Evolutionary conservation across 1,140 invertebrate genomes (phyloP), one percentile per base, ranked within the genome.

Genomic region (Pissodes strobi): DNA sequence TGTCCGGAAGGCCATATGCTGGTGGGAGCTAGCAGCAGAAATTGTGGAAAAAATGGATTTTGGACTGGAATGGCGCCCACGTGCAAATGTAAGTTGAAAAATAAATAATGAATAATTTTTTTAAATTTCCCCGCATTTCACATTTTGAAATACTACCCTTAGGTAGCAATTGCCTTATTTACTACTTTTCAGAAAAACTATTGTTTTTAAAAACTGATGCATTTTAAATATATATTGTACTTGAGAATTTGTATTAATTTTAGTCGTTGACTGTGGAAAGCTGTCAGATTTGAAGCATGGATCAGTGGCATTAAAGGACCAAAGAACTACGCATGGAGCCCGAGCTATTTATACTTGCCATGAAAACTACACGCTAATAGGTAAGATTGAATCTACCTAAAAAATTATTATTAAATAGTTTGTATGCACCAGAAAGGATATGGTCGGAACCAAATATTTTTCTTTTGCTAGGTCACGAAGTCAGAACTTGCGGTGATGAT

Each of bases 1-100:
- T 97, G 95, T 75, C 90, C 92, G 0, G 84, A 87, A 67, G 95
- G 93, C 5, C 88, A 92, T 73, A 90, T 89, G 82, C 78, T 96
- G 0, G 73, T 90, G n/a, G 94, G 93, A 38, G 82, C 86, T 45
- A 80, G 81, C 37, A 85, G 78, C 13, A 83, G 92, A 67, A 84
- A 80, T 1, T 97, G 94, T 76, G 82, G 82, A 18, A 69, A 76
- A 0, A 85, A 86, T 70, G 93, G 93, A 10, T 89, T 91, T 69
- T 96, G 93, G 93, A 89, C 86, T 45, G 90, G 88, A 10, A 69
- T 75, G 1, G 84, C 92, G 1, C 91, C 92, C 1, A 85, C 85
- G 41, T 95, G 93, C 77, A 91, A 92, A 87, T 94, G 91, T 94
- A 83, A 86, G 56, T 51, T 34, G n/a, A n/a, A n/a, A n/a, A n/a